Base-by-base conservation (phyloP, 2,797 vertebrate genomes). In the Phataginus tetradactyla region DNA sequence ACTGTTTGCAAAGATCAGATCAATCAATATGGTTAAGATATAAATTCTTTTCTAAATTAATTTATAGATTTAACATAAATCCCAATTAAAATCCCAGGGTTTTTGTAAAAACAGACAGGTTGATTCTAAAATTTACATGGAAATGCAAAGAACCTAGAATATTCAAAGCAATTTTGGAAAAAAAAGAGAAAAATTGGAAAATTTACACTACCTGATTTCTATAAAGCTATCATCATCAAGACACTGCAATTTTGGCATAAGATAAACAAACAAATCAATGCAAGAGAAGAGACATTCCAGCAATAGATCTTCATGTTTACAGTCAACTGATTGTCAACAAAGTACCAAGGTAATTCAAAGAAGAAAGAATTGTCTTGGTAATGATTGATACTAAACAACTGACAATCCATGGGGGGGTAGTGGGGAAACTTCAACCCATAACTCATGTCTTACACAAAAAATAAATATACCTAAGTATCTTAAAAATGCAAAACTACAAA, bases 101-200 rank as follows among this genome's bases (percentile, higher is more conserved):
- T 96, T 84, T 59, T 55, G 29, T 49, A 90, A 77, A 94, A 90
- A 57, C 37, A 42, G 57, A 89, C 3, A 72, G n/a, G 2, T 11
- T 88, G 45, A 91, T 69, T 53, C 66, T 91, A 89, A 78, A 92
- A 77, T 69, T 45, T 85, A 69, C 23, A 94, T n/a, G 25, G 32
- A 92, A 90, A 86, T 90, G n/a, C 39, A 45, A 68, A 97, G 57
- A 92, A 92, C 25, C 61, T 77, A 92, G 37, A 93, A 87, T 21
- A 81, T 25, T 72, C 81, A 74, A 92, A 94, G 63, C 71, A 78
- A 83, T 83, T 86, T 61, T 92, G 57, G 37, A 68, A 49, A 51
- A 89, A 81, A 90, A 86, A 90, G 53, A 94, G 85, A 10, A 79
- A 93, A 91, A 20, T 57, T 85, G 66, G 23, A 90, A 90, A 79